A percentile compares a stretch with the other conserved stretches of the same genome.
Evolutionary conservation across 2,113 vertebrate species (phyloP).

Genomic region (Nannospalax galili): DNA sequence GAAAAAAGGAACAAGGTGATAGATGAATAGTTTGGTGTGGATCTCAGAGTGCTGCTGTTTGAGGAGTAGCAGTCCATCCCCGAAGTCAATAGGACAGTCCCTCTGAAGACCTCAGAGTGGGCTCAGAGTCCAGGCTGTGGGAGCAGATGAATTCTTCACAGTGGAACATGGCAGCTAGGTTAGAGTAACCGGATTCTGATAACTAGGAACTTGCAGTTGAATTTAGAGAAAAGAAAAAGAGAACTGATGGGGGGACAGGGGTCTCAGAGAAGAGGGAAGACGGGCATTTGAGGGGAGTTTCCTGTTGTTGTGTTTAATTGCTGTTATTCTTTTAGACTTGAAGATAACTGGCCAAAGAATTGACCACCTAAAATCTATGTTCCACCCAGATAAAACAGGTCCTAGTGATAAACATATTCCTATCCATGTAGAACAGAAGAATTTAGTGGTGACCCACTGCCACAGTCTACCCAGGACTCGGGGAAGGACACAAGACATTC

Average conservation of each 20-base stretch:
- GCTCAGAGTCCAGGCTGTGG: neutral
- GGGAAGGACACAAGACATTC: neutral
- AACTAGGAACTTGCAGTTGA: neutral
- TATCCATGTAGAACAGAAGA: neutral
- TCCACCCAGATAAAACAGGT: neutral
- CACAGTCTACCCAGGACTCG: neutral
- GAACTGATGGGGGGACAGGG: neutral
- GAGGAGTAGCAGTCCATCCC: neutral
- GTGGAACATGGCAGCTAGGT: fast-evolving
- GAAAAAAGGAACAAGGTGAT: neutral
- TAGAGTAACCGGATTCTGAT: neutral
- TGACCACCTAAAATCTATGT: neutral
- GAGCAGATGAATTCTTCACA: neutral
- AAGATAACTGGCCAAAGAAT: slow-evolving; percentile 2
- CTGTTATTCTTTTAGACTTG: neutral
- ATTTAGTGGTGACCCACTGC: neutral
- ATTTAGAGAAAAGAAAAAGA: neutral
- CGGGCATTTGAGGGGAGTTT: no score
- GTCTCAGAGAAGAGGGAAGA: neutral
- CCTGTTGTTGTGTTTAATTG: no score
- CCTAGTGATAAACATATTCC: neutral
- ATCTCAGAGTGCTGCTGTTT: neutral
- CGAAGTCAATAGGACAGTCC: no score
- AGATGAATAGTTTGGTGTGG: neutral
- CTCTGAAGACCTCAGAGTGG: neutral